phyloP scores from a whole-genome alignment of 2,797 vertebrate species.

The Lithobates sylvaticus region DNA sequence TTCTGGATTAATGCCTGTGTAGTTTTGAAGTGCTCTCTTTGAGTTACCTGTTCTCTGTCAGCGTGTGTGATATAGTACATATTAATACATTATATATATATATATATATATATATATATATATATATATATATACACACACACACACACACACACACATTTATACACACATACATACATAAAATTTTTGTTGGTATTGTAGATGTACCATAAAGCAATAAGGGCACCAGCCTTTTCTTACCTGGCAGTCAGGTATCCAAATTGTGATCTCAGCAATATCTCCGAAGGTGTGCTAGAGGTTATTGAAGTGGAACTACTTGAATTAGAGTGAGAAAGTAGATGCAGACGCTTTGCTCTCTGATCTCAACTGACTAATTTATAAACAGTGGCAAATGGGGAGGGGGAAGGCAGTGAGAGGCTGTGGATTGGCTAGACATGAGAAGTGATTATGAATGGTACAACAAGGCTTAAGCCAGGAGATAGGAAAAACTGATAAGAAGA shows the following conservation, averaged over 20 bases:
- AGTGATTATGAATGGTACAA: conserved; percentile 79
- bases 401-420: conserved; percentile 74
- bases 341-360: conserved; percentile 74
- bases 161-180: too few relatives aligned
- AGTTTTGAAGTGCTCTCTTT: too few relatives aligned
- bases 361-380: conserved; percentile 81
- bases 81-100: too few relatives aligned
- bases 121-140: too few relatives aligned
- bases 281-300: conserved; percentile 70
- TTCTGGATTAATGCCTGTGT: too few relatives aligned
- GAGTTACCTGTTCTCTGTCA: too few relatives aligned
- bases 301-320: conserved; percentile 71
- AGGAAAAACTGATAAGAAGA: conserved; percentile 77
- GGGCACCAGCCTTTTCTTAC: conserved; percentile 29
- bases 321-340: conserved; percentile 65
- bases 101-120: too few relatives aligned
- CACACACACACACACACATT: too few relatives aligned
- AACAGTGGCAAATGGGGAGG: conserved; percentile 78
- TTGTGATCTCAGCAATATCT: conserved; percentile 63
- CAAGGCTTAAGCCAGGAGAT: conserved; percentile 77
- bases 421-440: conserved; percentile 78
- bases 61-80: too few relatives aligned
- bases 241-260: conserved; percentile 46
- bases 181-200: too few relatives aligned
- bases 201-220: too few relatives aligned